These are phyloP conservation scores for Chrysochloris asiatica DNA, from an alignment of 2,113 vertebrate species.

Conservation along the genomic window DNA sequence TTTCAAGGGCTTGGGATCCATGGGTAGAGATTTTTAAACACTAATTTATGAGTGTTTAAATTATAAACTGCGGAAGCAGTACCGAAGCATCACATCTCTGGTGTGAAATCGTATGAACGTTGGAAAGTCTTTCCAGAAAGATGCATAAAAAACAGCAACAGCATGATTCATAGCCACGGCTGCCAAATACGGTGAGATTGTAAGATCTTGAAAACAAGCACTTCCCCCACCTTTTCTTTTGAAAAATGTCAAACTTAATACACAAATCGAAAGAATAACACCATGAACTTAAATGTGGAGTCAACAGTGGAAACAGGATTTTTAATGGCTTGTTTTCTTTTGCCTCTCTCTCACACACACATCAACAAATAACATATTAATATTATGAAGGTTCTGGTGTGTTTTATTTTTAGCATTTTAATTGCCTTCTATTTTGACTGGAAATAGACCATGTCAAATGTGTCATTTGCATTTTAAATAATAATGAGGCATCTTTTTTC, in stretches of 20 bases:
- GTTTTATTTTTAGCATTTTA: not conserved
- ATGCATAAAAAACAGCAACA: not conserved
- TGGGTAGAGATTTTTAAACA: constrained; percentile 3
- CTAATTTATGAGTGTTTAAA: not conserved
- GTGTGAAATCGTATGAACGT: not conserved
- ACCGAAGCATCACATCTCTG: not conserved
- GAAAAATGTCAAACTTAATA: not conserved
- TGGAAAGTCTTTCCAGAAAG: not conserved
- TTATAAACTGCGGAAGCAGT: too few relatives aligned
- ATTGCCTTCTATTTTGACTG: not conserved
- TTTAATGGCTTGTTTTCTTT: constrained; percentile 5
- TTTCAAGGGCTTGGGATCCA: constrained; percentile 15
- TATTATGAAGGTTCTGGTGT: not conserved
- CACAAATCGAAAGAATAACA: not conserved
- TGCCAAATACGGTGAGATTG: not conserved
- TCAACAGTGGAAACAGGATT: not conserved
- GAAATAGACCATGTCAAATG: not conserved
- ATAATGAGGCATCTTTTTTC: constrained; percentile 32
- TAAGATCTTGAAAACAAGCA: not conserved
- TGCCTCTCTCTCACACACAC: not conserved
- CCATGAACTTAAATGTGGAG: not conserved
- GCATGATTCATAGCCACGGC: not conserved
- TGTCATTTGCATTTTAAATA: not conserved
- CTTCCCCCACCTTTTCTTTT: not conserved
- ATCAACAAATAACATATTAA: not conserved